Conservation (phyloP, 2,113 vertebrate species). For the Amia ocellicauda region DNA sequence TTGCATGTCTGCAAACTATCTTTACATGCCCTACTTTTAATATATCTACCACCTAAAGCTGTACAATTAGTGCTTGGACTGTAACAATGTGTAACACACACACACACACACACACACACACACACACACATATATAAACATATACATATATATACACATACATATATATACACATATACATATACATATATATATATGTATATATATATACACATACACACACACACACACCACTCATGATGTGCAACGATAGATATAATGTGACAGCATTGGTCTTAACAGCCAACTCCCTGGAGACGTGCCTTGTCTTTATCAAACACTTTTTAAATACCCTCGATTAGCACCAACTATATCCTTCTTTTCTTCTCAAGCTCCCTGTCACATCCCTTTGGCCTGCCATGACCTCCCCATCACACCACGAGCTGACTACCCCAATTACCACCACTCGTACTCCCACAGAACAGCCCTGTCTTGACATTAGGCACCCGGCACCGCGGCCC, state of each 20-base stretch:
- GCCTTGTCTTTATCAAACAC: not conserved
- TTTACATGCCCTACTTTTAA: too few species aligned
- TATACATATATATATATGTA: too few species aligned
- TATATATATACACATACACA: too few species aligned
- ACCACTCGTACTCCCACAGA: not conserved
- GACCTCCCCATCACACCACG: not conserved
- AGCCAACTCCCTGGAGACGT: not conserved
- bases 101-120: too few species aligned
- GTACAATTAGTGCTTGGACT: too few species aligned
- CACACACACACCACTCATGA: not conserved
- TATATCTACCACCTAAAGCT: too few species aligned
- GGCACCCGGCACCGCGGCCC: too few species aligned
- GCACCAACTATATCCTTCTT: not conserved
- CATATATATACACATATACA: too few species aligned
- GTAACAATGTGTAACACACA: too few species aligned
- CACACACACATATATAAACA: too few species aligned
- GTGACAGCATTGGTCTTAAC: not conserved
- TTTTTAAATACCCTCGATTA: not conserved
- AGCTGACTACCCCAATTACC: not conserved
- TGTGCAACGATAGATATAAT: not conserved
- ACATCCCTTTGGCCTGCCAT: not conserved
- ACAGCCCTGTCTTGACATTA: not conserved
- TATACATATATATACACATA: not conserved
- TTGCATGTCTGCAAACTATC: too few species aligned
- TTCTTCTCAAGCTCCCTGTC: not conserved